Evolutionary conservation across 2,797 vertebrate genomes (phyloP).

Genomic region (Tolypeutes matacus): DNA sequence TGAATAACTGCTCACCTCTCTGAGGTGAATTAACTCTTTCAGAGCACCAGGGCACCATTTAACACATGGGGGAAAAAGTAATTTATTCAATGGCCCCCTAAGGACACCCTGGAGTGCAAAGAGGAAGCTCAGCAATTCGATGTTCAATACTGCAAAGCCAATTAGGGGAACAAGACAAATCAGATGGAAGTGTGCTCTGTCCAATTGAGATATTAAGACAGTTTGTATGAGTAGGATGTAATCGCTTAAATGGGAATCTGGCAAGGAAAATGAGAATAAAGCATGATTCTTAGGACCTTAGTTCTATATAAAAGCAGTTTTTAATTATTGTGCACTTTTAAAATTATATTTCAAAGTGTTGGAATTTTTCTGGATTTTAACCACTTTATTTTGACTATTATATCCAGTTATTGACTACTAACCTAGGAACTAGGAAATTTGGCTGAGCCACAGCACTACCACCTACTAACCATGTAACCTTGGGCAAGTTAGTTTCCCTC

Average conservation of each 20-base stretch:
- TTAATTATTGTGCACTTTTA: conserved; percentile 8
- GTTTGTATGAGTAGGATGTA: conserved; percentile 65
- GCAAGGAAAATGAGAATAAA: conserved; percentile 70
- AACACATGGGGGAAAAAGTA: background rate
- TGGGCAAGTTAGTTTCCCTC: background rate
- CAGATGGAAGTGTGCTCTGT: conserved; percentile 62
- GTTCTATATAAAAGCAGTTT: conserved; percentile 19
- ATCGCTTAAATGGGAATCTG: conserved; percentile 70
- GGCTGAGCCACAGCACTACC: background rate
- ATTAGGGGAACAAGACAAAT: conserved; percentile 79
- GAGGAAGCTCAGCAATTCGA: conserved; percentile 64
- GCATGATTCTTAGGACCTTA: background rate
- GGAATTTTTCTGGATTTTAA: background rate
- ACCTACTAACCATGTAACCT: background rate
- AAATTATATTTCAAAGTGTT: background rate
- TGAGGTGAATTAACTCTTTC: conserved; percentile 82
- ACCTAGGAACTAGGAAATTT: background rate
- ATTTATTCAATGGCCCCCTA: conserved; percentile 66
- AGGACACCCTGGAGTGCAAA: conserved; percentile 63
- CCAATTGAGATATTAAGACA: conserved; percentile 71
- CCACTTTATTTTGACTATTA: background rate
- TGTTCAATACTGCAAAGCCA: conserved; percentile 71
- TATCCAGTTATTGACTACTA: background rate
- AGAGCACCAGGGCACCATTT: conserved; percentile 53
- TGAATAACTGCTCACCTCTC: conserved; percentile 78